Evolutionary conservation across 1,140 invertebrate species (phyloP).

Genomic region (Lerema accius): DNA sequence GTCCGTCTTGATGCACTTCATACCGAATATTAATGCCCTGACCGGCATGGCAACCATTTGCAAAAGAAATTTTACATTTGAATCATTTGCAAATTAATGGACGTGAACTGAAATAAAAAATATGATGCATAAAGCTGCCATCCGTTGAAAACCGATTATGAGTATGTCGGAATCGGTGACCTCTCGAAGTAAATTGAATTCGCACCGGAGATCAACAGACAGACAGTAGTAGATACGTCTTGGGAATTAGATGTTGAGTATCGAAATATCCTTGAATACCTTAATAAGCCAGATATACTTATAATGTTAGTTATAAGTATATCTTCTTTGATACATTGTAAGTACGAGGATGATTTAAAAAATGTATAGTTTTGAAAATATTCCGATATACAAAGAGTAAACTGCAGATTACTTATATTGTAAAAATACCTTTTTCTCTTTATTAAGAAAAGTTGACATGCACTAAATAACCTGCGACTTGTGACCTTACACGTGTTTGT

Average conservation of each 20-base stretch:
- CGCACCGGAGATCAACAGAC: not conserved
- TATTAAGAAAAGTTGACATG: not conserved
- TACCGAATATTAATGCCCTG: slow-evolving; percentile 54
- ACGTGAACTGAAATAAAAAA: not conserved
- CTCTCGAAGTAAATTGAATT: not conserved
- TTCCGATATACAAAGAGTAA: too few relatives aligned
- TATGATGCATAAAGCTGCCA: too few relatives aligned
- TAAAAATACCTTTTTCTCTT: too few relatives aligned
- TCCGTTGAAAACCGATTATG: too few relatives aligned
- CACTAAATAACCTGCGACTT: slow-evolving; percentile 39
- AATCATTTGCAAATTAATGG: not conserved
- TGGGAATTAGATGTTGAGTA: not conserved
- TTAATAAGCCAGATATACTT: too few relatives aligned
- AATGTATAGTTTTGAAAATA: too few relatives aligned
- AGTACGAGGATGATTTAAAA: too few relatives aligned
- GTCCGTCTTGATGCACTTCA: slow-evolving; percentile 51
- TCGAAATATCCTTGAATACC: not conserved
- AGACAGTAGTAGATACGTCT: not conserved
- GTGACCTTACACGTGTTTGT: slow-evolving; percentile 47
- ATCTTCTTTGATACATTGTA: too few relatives aligned
- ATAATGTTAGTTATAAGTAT: too few relatives aligned
- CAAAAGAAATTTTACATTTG: slow-evolving; percentile 28
- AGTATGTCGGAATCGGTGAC: not conserved
- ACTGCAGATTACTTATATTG: too few relatives aligned
- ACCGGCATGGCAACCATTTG: slow-evolving; percentile 2